These are phyloP conservation scores for Drosophila mojavensis DNA, from an alignment of 1,140 invertebrate genomes.

Conservation along the genomic window DNA sequence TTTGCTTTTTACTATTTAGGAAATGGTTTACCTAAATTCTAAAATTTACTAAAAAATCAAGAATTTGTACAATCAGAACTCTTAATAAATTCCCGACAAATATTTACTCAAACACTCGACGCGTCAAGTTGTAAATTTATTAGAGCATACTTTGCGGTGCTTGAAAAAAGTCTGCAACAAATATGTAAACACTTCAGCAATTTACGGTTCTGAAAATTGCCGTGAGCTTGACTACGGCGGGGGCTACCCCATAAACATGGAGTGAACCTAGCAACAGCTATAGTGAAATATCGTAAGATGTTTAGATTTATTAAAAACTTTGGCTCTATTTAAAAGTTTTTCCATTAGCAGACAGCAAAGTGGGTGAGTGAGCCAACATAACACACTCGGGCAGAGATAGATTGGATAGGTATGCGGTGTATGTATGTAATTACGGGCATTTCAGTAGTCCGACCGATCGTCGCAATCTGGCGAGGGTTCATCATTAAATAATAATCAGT, in stretches of 20 bases:
- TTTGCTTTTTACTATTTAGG: too few relatives aligned
- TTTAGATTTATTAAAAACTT: conserved; percentile 20
- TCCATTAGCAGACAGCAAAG: conserved; percentile 15
- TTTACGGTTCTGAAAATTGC: not conserved
- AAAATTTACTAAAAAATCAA: too few relatives aligned
- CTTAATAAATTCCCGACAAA: too few relatives aligned
- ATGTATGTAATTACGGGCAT: too few relatives aligned
- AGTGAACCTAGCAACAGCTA: not conserved
- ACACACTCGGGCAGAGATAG: conserved; percentile 11
- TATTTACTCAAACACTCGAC: too few relatives aligned
- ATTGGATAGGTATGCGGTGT: conserved; percentile 11
- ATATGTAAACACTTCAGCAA: not conserved
- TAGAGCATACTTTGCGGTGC: conserved; percentile 26
- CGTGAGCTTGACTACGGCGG: too few relatives aligned
- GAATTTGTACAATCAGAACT: too few relatives aligned
- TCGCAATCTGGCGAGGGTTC: conserved; percentile 60
- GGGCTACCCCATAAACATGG: not conserved
- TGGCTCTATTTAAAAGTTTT: conserved; percentile 28
- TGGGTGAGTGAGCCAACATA: conserved; percentile 10
- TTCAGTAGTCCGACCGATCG: conserved; percentile 17
- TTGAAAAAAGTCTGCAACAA: not conserved
- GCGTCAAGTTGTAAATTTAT: not conserved
- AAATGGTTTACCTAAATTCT: too few relatives aligned
- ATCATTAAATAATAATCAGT: conserved; percentile 81
- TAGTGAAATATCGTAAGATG: conserved; percentile 1